Evolutionary conservation across 2,888 invertebrate genomes (phyloP).

Genomic region (Drosophila aldrichi): DNA sequence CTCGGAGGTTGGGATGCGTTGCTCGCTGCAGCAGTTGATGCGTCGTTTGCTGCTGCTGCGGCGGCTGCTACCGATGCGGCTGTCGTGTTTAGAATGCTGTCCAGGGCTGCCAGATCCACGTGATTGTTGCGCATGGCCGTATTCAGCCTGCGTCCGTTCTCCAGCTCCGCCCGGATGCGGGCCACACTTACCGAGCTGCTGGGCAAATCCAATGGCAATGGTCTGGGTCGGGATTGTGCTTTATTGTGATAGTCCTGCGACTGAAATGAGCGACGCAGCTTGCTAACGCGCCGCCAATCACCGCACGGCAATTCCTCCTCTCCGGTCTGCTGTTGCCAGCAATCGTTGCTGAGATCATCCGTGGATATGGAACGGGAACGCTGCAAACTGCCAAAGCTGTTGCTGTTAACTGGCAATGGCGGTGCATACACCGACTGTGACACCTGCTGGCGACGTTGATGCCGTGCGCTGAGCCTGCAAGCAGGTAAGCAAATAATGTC

Average conservation of each 20-base stretch:
- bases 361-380: slow-evolving; percentile 85
- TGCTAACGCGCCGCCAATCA: slow-evolving; percentile 89
- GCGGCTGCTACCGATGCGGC: slow-evolving; percentile 22
- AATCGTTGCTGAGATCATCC: slow-evolving; percentile 86
- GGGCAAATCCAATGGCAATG: slow-evolving; percentile 84
- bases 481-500: slow-evolving; percentile 56
- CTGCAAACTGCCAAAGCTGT: slow-evolving; percentile 60
- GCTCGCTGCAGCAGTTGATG: neutral
- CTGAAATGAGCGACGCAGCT: slow-evolving; percentile 89
- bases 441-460: slow-evolving; percentile 79
- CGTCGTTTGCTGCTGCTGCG: slow-evolving; percentile 13
- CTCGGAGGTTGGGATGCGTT: neutral
- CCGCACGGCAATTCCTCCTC: slow-evolving; percentile 86
- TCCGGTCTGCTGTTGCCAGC: slow-evolving; percentile 81
- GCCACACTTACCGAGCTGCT: slow-evolving; percentile 86
- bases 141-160: slow-evolving; percentile 86
- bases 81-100: slow-evolving; percentile 85
- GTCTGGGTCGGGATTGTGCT: slow-evolving; percentile 23
- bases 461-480: slow-evolving; percentile 74
- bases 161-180: slow-evolving; percentile 87
- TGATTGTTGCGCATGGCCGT: slow-evolving; percentile 87
- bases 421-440: slow-evolving; percentile 71
- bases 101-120: slow-evolving; percentile 86
- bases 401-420: slow-evolving; percentile 43
- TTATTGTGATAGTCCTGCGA: slow-evolving; percentile 86